Evolutionary conservation across 2,888 invertebrate species (phyloP), one percentile per base, ranked within the genome.

Genomic region (Hirtodrosophila cameraria): DNA sequence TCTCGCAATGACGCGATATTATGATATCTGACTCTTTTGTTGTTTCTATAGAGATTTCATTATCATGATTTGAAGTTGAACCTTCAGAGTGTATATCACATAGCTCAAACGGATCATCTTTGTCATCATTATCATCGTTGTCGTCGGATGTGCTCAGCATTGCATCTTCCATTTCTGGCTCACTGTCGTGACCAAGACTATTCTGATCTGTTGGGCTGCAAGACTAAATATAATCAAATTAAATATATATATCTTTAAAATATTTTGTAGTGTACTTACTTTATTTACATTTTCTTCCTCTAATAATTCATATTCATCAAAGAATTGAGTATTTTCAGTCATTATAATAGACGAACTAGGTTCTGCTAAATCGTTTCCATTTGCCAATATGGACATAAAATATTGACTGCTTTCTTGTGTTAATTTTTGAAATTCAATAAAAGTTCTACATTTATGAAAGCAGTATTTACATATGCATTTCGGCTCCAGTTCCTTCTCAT

Each of bases 401-500:
- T 71, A 76, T 15, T 60, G 11, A 11, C 50, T 33, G 33, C 46
- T 72, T n/a, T 57, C 41, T 38, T 42, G 15, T 9, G 64, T 23
- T 5, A 20, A 38, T 0, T 11, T 48, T 54, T 48, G 55, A 23
- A 69, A 65, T 25, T 62, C 62, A 0, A 57, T 11, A 45, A 73
- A 77, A 1, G 31, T 54, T 39, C 11, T 23, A 2, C 16, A 50
- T 49, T 69, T 76, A 13, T 50, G 53, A 3, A 8, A 45, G 25
- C 74, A 75, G 3, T 31, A 3, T 2, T 60, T 39, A 33, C 74
- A 75, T 3, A 73, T 11, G 6, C 6, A 16, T 15, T 27, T 36
- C 0, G 28, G 31, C 1, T 11, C 0, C 0, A 11, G 20, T 7
- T 42, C 6, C 5, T 8, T 20, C 5, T 23, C 11, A 8, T 30